These are phyloP conservation scores for Drosophila heteroneura DNA, from an alignment of 2,888 invertebrate genomes.

Conservation along the genomic window DNA sequence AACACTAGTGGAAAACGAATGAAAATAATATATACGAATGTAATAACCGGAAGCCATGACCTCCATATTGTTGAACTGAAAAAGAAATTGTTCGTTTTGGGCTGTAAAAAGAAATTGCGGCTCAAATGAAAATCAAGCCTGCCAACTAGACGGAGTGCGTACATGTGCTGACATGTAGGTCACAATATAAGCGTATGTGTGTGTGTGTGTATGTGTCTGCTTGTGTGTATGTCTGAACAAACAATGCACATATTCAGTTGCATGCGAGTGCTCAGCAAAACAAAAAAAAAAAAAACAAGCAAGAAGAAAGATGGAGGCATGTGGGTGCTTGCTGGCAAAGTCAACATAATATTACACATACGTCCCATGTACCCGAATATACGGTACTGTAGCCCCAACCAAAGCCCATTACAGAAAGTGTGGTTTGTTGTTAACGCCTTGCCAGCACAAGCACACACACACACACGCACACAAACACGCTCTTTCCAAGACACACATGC, in stretches of 20 bases:
- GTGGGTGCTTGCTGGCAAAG: constrained; percentile 57
- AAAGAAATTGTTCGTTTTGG: constrained; percentile 35
- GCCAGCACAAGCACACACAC: constrained; percentile 19
- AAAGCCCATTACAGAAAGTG: constrained; percentile 74
- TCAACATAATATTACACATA: constrained; percentile 68
- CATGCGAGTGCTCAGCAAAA: constrained; percentile 9
- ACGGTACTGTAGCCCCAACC: constrained; percentile 39
- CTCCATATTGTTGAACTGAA: constrained; percentile 48
- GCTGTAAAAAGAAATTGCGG: constrained; percentile 58
- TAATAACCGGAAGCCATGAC: constrained; percentile 64
- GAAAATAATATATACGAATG: constrained; percentile 31
- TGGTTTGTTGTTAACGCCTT: constrained; percentile 75
- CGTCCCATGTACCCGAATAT: constrained; percentile 37
- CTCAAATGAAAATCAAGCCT: constrained; percentile 65
- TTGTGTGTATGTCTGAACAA: constrained; percentile 35
- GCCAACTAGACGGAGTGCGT: constrained; percentile 55
- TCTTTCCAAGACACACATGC: not conserved
- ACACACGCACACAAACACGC: constrained; percentile 5
- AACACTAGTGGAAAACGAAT: constrained; percentile 13
- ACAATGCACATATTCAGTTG: constrained; percentile 56
- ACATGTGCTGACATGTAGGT: constrained; percentile 48
- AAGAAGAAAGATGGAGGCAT: not conserved
- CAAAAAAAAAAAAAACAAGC: constrained; percentile 14
- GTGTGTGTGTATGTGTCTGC: constrained; percentile 9
- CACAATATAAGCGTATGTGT: constrained; percentile 28